Conservation (phyloP, 2,888 invertebrate species). For the Scaptomyza tumidula region DNA sequence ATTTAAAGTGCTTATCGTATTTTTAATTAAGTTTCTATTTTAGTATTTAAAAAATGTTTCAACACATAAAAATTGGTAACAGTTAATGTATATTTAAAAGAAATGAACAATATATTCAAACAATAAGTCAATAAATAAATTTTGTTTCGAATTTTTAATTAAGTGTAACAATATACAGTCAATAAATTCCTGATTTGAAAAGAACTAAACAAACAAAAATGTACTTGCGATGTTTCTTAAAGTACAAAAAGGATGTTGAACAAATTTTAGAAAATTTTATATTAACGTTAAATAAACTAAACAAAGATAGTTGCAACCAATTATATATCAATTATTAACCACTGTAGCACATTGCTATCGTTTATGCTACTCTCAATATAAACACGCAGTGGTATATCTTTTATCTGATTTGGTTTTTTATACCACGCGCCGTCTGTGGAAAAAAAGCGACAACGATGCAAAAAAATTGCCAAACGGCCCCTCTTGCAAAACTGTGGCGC, state of each 20-base stretch:
- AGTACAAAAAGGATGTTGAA: background rate
- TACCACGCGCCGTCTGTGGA: constrained; percentile 64
- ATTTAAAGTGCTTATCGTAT: background rate
- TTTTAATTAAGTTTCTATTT: no score
- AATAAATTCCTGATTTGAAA: no score
- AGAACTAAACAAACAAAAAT: no score
- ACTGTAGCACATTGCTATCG: constrained; percentile 39
- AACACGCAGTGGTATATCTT: constrained; percentile 58
- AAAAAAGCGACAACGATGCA: constrained; percentile 73
- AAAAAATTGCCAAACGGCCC: constrained; percentile 40
- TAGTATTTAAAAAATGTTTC: no score
- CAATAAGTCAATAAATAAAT: no score
- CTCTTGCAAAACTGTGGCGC: constrained; percentile 37
- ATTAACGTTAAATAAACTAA: background rate
- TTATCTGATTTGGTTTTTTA: constrained; percentile 61
- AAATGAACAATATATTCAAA: no score
- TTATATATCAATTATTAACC: constrained; percentile 3
- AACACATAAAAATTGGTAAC: no score
- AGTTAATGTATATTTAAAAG: no score
- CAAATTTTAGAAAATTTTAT: background rate
- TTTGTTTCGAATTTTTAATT: no score
- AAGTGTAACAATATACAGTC: no score
- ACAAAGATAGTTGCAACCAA: background rate
- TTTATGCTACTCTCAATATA: constrained; percentile 57
- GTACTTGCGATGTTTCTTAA: background rate